Base-by-base conservation (phyloP, 2,113 vertebrate species). In the Melanerpes aurifrons region DNA sequence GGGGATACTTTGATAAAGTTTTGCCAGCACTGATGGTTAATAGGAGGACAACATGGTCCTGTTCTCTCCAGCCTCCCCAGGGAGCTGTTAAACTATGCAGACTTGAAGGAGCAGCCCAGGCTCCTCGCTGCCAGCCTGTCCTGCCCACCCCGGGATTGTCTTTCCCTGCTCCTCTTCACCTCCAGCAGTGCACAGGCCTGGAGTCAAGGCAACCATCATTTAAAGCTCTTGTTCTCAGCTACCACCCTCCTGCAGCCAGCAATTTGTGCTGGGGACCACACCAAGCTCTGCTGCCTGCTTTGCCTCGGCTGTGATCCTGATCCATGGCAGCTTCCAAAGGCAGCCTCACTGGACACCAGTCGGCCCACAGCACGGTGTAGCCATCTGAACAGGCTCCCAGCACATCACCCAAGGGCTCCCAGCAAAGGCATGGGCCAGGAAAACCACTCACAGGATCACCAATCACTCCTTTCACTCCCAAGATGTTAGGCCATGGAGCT, bases 71-170 rank as follows among this genome's bases (percentile, higher is more conserved):
- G 72, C 67, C 63, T 74, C 79, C 59, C 45, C 2, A 0, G 53
- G 82, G 56, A 83, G 15, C 73, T 90, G 47, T 56, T 93, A 70
- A 86, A 73, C 32, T 88, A 93, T 86, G 56, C 82, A 76, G 29
- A 25, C 37, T 84, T 82, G 64, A 69, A 5, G 3, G 2, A 35
- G 10, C 35, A 77, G 50, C n/a, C 48, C 56, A 84, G 77, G 68
- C 17, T 72, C 45, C 71, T 32, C 16, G 9, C 58, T 76, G 48
- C 62, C 69, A 48, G 13, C 0, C 0, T n/a, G 67, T 48, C 63
- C 66, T 83, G 32, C 21, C 48, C 40, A 82, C 10, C 14, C 9
- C 64, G 21, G 20, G 53, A 29, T 28, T 6, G 3, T 31, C 57
- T 37, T 67, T 56, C 53, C 48, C 40, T 63, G n/a, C 15, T 72